Evolutionary conservation across 2,888 invertebrate genomes (phyloP).

Genomic region (Argyresthia albistria): DNA sequence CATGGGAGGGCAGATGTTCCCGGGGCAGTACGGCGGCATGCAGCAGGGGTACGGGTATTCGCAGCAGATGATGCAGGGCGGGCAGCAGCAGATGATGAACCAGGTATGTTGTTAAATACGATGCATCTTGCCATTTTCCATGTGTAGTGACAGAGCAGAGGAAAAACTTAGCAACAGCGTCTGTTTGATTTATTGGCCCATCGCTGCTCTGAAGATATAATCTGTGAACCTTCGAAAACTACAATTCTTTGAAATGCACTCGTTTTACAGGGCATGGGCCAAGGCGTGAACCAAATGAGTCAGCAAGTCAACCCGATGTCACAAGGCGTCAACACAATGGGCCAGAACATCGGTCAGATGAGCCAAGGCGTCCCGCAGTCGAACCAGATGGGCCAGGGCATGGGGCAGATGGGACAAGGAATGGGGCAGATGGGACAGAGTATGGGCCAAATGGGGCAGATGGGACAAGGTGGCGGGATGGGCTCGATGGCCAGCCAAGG

Average conservation of each 20-base stretch:
- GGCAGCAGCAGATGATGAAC: conserved; percentile 68
- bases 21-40: conserved; percentile 75
- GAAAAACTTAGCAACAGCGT: too few species aligned
- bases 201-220: too few species aligned
- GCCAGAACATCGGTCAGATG: conserved; percentile 61
- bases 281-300: conserved; percentile 61
- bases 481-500: conserved; percentile 65
- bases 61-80: conserved; percentile 66
- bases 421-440: conserved; percentile 64
- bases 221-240: too few species aligned
- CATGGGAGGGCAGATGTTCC: conserved; percentile 73
- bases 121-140: not conserved
- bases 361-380: conserved; percentile 60
- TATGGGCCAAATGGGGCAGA: conserved; percentile 70
- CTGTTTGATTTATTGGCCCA: too few species aligned
- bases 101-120: conserved; percentile 32
- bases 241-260: not conserved
- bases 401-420: conserved; percentile 57
- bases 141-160: too few species aligned
- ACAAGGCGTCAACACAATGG: conserved; percentile 55
- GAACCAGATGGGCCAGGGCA: conserved; percentile 53
- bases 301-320: conserved; percentile 65
- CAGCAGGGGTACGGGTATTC: conserved; percentile 66
- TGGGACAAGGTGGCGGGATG: conserved; percentile 61
- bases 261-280: conserved; percentile 51